Base-by-base conservation (phyloP, 1,140 invertebrate genomes). In the Eufriesea mexicana region DNA sequence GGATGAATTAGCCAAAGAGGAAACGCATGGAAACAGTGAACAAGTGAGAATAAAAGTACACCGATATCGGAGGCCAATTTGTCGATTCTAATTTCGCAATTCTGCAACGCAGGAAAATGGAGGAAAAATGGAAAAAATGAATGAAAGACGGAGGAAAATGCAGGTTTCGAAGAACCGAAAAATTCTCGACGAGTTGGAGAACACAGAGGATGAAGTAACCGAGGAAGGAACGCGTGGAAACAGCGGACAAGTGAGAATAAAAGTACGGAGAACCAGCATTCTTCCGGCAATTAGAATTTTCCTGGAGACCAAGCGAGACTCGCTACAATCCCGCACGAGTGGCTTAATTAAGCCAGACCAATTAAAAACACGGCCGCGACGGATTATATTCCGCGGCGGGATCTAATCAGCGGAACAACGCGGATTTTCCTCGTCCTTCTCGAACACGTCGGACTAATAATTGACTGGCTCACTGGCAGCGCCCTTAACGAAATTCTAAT, bases 321-420 rank as follows among this genome's bases (percentile, higher is more conserved):
- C 35, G 79, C 71, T 42, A 79, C 61, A 73, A 64, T 79, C 42
- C 55, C 54, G 71, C 84, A 72, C 73, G 73, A 79, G 75, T 72
- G 73, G 57, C 86, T 90, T 90, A 90, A 90, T 90, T 90, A 90
- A 83, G 74, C 54, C 54, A 18, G 85, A 83, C 72, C 78, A 90
- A 90, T 88, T 90, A 88, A 88, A 88, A 88, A 85, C 72, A 73
- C 76, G 67, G 75, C 55, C 76, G 47, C 25, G 59, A 7, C 54
- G n/a, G 51, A 73, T 83, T 85, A 64, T 62, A 82, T 77, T 57
- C 10, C 61, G 42, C 16, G 28, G 28, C 28, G 67, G 54, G 42
- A 83, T 71, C 64, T 84, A 84, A 84, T 84, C 64, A 84, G 10
- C 45, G 20, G 35, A 57, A 70, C n/a, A 57, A 35, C 35, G 28